Conservation (phyloP, 2,888 invertebrate species). For the Apamea monoglypha region DNA sequence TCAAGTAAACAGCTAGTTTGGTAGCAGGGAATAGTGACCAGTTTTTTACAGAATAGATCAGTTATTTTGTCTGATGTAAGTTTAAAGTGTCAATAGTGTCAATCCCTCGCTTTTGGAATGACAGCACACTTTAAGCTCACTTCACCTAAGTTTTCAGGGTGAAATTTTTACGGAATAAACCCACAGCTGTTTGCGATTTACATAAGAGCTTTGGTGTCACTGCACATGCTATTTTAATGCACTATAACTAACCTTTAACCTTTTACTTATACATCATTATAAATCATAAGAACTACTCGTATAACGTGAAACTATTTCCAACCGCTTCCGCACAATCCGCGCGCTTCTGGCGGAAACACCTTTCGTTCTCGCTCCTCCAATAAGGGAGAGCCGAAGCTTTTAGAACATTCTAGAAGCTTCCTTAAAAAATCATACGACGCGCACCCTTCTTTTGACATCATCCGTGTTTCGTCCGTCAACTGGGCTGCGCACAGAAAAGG, state of each 20-base stretch:
- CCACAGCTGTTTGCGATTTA: background rate
- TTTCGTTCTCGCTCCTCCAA: background rate
- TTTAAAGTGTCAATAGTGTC: no score
- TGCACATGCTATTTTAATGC: background rate
- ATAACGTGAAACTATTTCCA: no score
- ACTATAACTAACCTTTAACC: background rate
- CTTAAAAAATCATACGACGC: background rate
- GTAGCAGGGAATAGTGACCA: background rate
- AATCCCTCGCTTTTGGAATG: no score
- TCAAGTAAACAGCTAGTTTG: background rate
- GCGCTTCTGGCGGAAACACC: no score
- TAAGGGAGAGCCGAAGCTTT: background rate
- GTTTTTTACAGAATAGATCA: no score
- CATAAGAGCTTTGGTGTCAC: background rate
- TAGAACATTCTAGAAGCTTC: background rate
- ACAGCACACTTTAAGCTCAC: no score
- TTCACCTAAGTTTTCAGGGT: no score
- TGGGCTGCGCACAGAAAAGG: background rate
- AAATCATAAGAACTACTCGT: no score
- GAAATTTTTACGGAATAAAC: no score
- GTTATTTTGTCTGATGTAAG: no score
- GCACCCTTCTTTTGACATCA: background rate
- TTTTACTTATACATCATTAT: no score
- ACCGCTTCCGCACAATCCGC: no score
- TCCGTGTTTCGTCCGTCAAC: background rate